Base-by-base conservation (phyloP, 92 coral and sea anemone species). In the Desmophyllum pertusum region DNA sequence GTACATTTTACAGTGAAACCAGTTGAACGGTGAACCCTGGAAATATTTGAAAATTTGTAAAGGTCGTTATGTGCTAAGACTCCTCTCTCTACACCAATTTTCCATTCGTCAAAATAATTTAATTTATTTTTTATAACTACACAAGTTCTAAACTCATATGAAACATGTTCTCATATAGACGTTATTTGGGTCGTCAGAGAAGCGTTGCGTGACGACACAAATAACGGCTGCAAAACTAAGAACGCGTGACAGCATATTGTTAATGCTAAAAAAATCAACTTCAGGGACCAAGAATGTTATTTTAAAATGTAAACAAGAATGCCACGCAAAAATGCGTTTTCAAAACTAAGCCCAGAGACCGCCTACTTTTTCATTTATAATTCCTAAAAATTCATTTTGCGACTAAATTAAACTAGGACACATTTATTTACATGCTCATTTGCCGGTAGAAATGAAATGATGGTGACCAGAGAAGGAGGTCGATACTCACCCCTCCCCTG, bases 141-240 rank as follows among this genome's bases (percentile, higher is more conserved):
- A 78, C 38, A 30, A 10, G 41, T 23, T 11, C 6, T 36, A 62
- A 77, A 6, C 21, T 40, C 19, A 63, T 41, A 4, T 1, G 6
- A 62, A 42, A 46, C 53, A 42, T 13, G 27, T 21, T n/a, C 48
- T 35, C 57, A 27, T 45, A 38, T 39, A 29, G 77, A 14, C 2
- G 57, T 43, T 31, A 29, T 10, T 48, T 71, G 76, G 29, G 13
- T 25, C 52, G 76, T 71, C 36, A 25, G 35, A 42, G 53, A 72
- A 13, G 33, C 52, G 21, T 72, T 71, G 76, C 53, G 76, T 71
- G 76, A 71, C 53, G 35, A 42, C 29, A 9, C 63, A 55, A 6
- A 23, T 55, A 23, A 55, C 63, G 63, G 11, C 6, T 55, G 63
- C 50, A 2, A 25, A 25, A n/a, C 7, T 30, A 57, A 14, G 33